Evolutionary conservation across 2,888 invertebrate genomes (phyloP), one percentile per base, ranked within the genome.

Genomic region (Exephanes ischioxanthus): DNA sequence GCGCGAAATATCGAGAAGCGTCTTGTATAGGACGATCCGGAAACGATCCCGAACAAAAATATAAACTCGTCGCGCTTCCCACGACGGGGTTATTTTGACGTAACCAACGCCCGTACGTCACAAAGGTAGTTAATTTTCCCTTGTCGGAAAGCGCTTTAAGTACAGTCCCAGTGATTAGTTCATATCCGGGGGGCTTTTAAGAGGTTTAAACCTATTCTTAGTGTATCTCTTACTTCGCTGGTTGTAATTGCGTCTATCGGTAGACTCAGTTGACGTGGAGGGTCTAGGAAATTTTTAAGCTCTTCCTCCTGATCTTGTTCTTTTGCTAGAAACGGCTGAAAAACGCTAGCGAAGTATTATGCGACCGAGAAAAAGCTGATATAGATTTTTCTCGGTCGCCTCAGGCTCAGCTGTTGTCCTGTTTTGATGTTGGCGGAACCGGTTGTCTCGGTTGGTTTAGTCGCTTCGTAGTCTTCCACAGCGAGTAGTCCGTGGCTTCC

Each of bases 91-190:
- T 22, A 22, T 22, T 22, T 22, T 1, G 22, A 22, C 22, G 22
- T 22, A 22, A 22, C 22, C 22, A 22, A 22, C 22, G 22, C 22
- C 22, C 22, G 22, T 22, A 22, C 22, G 22, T 22, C 22, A 22
- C 22, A 82, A 91, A 93, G 66, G 93, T 93, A 86, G 92, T 93
- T 87, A 92, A 93, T 58, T 93, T 92, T 5, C 55, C 68, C 26
- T 66, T 66, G 16, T n/a, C 63, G 22, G 90, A 89, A 41, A 90
- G 86, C 58, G 89, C 76, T 85, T 90, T 90, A 41, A 85, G 37
- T 2, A 91, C 67, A 58, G 80, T 84, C 2, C 86, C 87, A 16
- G 87, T 90, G 11, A 91, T 90, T 41, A 87, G 71, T 80, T 90
- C 90, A 51, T 86, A 87, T 9, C 89, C 88, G 53, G 89, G 89